Conservation (phyloP, 2,113 vertebrate species). For the Megaptera novaeangliae region DNA sequence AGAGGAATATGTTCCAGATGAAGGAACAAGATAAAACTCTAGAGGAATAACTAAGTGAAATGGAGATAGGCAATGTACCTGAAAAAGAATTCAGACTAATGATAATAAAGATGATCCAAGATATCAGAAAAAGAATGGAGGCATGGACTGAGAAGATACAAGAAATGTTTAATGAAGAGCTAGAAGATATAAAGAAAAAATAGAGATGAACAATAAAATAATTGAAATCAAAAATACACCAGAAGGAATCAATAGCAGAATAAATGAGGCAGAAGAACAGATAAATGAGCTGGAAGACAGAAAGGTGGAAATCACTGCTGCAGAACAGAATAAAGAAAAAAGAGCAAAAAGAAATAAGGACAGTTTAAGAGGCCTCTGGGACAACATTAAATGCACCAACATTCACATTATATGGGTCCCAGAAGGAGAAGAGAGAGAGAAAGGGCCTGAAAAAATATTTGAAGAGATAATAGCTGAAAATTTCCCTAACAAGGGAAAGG, state of each 20-base stretch:
- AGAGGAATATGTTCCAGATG: background rate
- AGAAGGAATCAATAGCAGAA: background rate
- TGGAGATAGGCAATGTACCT: background rate
- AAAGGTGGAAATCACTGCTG: background rate
- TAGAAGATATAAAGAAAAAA: background rate
- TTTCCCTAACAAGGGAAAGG: background rate
- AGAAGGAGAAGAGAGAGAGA: background rate
- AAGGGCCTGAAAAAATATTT: background rate
- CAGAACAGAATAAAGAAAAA: background rate
- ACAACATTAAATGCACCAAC: background rate
- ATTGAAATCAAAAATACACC: background rate
- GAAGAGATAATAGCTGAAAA: background rate
- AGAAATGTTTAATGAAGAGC: background rate
- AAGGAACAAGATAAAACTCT: background rate
- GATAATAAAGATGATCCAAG: background rate
- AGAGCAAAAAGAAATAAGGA: background rate
- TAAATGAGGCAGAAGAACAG: background rate
- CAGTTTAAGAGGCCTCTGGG: background rate
- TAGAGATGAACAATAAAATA: background rate
- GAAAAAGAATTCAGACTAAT: background rate
- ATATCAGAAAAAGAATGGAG: background rate
- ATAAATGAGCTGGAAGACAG: background rate
- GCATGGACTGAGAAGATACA: background rate
- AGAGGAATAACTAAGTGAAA: background rate
- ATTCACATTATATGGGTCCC: background rate